Percentiles rank a stretch among this genome's conserved stretches.
Evolutionary conservation across 2,888 invertebrate genomes (phyloP).

Genomic region (Coleophora flavipennella): DNA sequence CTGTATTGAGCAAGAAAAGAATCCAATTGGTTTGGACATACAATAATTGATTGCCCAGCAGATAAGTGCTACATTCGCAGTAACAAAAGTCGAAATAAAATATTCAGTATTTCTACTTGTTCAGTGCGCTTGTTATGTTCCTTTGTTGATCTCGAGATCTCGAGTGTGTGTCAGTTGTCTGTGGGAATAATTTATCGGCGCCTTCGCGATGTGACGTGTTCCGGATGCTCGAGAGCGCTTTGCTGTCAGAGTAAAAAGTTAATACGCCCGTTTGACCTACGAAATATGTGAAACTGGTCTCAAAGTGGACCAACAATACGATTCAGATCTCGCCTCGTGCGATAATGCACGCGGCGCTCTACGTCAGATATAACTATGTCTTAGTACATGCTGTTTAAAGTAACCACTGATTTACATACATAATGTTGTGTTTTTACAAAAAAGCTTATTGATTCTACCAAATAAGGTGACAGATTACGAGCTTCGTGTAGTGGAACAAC

Average conservation of each 20-base stretch:
- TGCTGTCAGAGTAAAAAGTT: conserved; percentile 28
- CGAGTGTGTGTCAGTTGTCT: background rate
- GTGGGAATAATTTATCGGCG: background rate
- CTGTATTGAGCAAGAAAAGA: too few species aligned
- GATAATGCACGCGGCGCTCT: background rate
- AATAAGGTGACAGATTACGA: too few species aligned
- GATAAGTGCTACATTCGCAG: too few species aligned
- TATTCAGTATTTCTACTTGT: too few species aligned
- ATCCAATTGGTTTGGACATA: too few species aligned
- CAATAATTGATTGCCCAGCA: too few species aligned
- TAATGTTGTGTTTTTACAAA: background rate
- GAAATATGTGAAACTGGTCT: conserved; percentile 28
- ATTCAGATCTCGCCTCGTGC: background rate
- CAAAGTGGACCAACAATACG: conserved; percentile 10
- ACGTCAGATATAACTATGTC: too few species aligned
- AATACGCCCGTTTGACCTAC: conserved; percentile 29
- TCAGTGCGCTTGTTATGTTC: too few species aligned
- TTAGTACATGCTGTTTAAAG: background rate
- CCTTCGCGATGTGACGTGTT: conserved; percentile 13
- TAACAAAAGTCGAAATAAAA: too few species aligned
- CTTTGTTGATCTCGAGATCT: too few species aligned
- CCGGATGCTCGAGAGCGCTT: conserved; percentile 24
- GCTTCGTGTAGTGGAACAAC: too few species aligned
- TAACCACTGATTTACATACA: background rate
- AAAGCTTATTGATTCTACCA: too few species aligned